Conservation (phyloP, 2,797 vertebrate genomes). For the Neomorphus geoffroyi region DNA sequence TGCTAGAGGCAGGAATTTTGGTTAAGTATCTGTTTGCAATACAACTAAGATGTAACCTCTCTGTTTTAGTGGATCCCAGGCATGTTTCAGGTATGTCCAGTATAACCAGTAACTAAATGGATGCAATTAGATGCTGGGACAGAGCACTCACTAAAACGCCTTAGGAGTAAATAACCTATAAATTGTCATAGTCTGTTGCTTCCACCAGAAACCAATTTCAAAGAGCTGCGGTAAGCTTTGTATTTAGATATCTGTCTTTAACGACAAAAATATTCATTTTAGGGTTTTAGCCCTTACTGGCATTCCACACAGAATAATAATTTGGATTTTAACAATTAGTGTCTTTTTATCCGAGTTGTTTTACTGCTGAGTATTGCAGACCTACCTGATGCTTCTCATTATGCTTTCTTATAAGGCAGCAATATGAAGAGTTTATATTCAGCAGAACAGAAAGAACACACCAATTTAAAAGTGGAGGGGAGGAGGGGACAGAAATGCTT, state of each 20-base stretch:
- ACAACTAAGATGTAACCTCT: neutral
- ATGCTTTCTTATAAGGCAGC: neutral
- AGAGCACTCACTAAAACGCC: neutral
- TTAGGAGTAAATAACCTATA: neutral
- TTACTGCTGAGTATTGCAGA: neutral
- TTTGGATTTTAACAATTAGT: neutral
- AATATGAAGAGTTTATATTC: neutral
- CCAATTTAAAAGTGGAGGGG: neutral
- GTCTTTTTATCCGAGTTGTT: neutral
- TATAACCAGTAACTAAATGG: neutral
- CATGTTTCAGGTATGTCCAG: neutral
- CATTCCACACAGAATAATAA: neutral
- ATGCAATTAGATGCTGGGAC: neutral
- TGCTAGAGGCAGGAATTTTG: neutral
- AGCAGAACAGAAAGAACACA: neutral
- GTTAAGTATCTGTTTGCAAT: neutral
- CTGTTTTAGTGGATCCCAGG: neutral
- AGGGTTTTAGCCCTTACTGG: neutral
- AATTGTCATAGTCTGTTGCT: neutral
- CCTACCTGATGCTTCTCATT: neutral
- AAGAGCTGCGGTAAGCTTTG: neutral
- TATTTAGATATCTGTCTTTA: neutral
- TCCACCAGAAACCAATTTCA: neutral
- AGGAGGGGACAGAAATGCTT: neutral
- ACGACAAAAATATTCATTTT: neutral